phyloP scores from a whole-genome alignment of 2,113 vertebrate genomes.

The Myiopsitta monachus region DNA sequence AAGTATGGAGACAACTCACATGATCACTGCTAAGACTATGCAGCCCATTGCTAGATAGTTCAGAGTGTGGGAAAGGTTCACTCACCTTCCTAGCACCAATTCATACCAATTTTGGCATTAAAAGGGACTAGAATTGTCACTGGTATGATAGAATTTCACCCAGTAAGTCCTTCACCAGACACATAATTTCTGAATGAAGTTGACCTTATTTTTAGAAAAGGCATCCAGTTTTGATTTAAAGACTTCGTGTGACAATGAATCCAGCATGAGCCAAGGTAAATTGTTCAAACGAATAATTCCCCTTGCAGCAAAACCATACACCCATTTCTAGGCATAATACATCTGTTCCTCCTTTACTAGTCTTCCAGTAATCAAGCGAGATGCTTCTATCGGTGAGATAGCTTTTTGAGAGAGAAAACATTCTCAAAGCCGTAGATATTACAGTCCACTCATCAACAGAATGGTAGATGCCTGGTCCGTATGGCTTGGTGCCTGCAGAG shows the following conservation, averaged over 20 bases:
- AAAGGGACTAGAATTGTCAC: neutral
- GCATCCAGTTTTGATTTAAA: neutral
- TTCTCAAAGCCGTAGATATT: neutral
- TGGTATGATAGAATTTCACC: neutral
- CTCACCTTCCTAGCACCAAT: neutral
- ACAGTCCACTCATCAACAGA: neutral
- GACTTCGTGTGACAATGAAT: neutral
- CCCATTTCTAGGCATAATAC: neutral
- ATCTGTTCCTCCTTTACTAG: neutral
- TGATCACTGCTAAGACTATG: fast-evolving
- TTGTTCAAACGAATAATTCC: neutral
- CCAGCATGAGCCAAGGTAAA: neutral
- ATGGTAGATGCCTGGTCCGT: neutral
- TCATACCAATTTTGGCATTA: neutral
- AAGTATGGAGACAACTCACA: neutral
- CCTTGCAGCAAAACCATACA: neutral
- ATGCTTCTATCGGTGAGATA: neutral
- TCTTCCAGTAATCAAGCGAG: neutral
- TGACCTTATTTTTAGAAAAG: neutral
- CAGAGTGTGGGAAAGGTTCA: neutral
- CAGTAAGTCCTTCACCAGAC: neutral
- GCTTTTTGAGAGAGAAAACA: neutral
- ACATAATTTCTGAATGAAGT: neutral
- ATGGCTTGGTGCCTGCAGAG: neutral
- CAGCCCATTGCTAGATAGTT: neutral